Percentiles rank a stretch among this genome's conserved stretches.
phyloP scores from a whole-genome alignment of 2,888 invertebrate species.

The Maniola hyperantus region DNA sequence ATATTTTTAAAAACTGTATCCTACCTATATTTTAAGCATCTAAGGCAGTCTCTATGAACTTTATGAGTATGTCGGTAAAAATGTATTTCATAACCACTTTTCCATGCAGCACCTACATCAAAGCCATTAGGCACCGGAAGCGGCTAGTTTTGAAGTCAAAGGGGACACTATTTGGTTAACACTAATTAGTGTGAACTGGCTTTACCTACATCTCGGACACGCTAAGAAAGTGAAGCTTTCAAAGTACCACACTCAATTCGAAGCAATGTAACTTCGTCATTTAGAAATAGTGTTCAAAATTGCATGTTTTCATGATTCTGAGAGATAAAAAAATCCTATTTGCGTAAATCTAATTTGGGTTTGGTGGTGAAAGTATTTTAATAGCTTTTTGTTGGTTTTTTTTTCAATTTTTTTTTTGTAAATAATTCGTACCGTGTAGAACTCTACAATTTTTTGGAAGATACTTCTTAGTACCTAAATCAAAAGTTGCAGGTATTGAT shows the following conservation, averaged over 20 bases:
- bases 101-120: conserved; percentile 21
- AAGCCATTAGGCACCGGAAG: conserved; percentile 52
- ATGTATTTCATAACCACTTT: conserved; percentile 26
- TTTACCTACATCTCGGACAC: conserved; percentile 51
- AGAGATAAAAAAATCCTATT: conserved; percentile 42
- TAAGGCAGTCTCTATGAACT: background rate
- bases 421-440: too few species aligned
- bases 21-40: too few species aligned
- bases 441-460: too few species aligned
- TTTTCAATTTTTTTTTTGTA: too few species aligned
- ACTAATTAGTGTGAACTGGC: conserved; percentile 78
- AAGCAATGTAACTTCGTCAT: conserved; percentile 39
- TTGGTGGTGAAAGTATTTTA: conserved; percentile 58
- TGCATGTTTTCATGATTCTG: conserved; percentile 18
- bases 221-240: conserved; percentile 61
- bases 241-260: conserved; percentile 34
- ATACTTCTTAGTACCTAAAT: too few species aligned
- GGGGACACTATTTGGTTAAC: conserved; percentile 79
- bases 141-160: conserved; percentile 60
- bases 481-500: too few species aligned
- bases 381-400: too few species aligned
- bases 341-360: conserved; percentile 54
- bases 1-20: too few species aligned
- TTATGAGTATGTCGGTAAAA: conserved; percentile 2
- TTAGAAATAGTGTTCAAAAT: conserved; percentile 42